Evolutionary conservation across 2,888 invertebrate genomes (phyloP).

Genomic region (Panopea generosa): DNA sequence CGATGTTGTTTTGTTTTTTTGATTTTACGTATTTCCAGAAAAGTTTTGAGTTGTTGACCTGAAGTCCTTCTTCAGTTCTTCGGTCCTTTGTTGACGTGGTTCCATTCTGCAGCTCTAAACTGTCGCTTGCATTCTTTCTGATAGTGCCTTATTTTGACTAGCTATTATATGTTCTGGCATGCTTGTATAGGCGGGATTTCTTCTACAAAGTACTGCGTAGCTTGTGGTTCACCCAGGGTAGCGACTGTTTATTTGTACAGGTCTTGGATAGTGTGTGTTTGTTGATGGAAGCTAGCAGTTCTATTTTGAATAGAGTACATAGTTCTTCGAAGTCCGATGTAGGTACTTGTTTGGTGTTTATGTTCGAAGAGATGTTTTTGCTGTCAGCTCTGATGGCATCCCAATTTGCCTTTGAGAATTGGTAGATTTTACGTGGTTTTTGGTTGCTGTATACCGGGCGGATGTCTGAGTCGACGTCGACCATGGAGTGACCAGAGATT

Average conservation of each 20-base stretch:
- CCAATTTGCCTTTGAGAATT: constrained; percentile 18
- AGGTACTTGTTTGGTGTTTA: too few species aligned
- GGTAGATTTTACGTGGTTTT: constrained; percentile 7
- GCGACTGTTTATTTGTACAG: not conserved
- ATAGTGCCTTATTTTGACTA: constrained; percentile 20
- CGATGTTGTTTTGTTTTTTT: constrained; percentile 22
- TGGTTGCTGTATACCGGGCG: not conserved
- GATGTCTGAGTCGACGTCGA: constrained; percentile 8
- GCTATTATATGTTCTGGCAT: constrained; percentile 17
- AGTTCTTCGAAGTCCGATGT: too few species aligned
- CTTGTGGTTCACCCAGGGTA: constrained; percentile 7
- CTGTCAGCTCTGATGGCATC: not conserved
- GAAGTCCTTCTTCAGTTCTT: constrained; percentile 21
- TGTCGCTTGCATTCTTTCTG: constrained; percentile 16
- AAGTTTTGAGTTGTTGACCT: constrained; percentile 28
- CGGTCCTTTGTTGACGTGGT: constrained; percentile 17
- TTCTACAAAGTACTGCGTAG: not conserved
- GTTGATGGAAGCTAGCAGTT: not conserved
- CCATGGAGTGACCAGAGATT: constrained; percentile 9
- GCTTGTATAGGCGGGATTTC: constrained; percentile 10
- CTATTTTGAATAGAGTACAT: too few species aligned
- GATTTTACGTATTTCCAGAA: constrained; percentile 43
- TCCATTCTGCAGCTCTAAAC: constrained; percentile 39
- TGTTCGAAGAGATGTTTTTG: too few species aligned
- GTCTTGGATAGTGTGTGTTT: constrained; percentile 9